Percentiles rank a stretch among this genome's conserved stretches.
Conservation (phyloP, 2,797 vertebrate species). For the Sebastes steindachneri region DNA sequence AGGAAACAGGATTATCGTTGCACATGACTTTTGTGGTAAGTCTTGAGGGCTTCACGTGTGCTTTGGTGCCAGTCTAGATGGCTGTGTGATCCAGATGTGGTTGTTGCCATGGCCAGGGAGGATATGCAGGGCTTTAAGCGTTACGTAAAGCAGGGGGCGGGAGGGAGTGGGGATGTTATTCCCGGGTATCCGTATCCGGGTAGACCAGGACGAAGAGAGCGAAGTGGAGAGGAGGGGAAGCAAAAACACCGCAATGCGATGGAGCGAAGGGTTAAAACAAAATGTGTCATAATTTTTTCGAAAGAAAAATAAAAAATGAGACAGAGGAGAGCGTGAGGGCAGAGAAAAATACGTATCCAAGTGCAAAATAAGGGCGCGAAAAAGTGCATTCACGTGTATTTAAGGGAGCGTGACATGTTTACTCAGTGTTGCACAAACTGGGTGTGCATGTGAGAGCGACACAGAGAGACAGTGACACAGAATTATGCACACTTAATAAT, state of each 20-base stretch:
- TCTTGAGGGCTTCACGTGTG: constrained; percentile 59
- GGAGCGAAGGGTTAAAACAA: constrained; percentile 73
- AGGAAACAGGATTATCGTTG: constrained; percentile 45
- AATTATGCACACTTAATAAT: constrained; percentile 10
- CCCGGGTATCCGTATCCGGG: constrained; percentile 85
- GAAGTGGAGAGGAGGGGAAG: constrained; percentile 60
- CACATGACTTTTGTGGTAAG: constrained; percentile 66
- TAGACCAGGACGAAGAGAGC: constrained; percentile 80
- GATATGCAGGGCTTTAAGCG: constrained; percentile 82
- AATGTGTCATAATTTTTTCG: constrained; percentile 55
- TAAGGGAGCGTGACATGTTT: constrained; percentile 53
- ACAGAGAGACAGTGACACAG: constrained; percentile 1
- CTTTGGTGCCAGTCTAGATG: constrained; percentile 65
- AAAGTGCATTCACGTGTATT: constrained; percentile 55
- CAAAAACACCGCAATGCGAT: constrained; percentile 77
- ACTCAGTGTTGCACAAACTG: constrained; percentile 48
- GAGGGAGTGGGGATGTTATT: constrained; percentile 83
- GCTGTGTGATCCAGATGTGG: constrained; percentile 80
- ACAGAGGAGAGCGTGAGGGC: constrained; percentile 2
- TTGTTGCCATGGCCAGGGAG: constrained; percentile 83
- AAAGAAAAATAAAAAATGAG: constrained; percentile 40
- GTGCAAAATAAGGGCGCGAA: constrained; percentile 34
- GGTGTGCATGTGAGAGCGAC: constrained; percentile 10
- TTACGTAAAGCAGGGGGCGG: constrained; percentile 81
- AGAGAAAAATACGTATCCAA: constrained; percentile 25